Conservation (phyloP, 2,797 vertebrate species). For the Paratrypauchen microcephalus region DNA sequence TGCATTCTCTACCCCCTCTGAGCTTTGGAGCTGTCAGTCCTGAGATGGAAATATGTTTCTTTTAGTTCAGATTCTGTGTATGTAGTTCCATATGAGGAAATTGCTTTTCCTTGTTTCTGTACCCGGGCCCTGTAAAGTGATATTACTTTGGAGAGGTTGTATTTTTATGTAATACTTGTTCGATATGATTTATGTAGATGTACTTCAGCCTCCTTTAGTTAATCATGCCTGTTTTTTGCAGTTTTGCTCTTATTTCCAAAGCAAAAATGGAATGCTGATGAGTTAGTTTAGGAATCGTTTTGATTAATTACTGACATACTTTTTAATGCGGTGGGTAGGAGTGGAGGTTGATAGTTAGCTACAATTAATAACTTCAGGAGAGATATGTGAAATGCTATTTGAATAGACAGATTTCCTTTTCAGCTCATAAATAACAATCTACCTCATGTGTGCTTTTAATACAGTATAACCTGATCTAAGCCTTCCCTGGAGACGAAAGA, state of each 20-base stretch:
- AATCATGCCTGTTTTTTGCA: slow-evolving; percentile 19
- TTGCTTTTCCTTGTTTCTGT: slow-evolving; percentile 48
- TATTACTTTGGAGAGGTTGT: slow-evolving; percentile 48
- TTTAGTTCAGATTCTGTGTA: slow-evolving; percentile 37
- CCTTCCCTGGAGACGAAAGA: neutral
- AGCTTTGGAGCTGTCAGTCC: slow-evolving; percentile 38
- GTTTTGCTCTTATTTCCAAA: neutral
- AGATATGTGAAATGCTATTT: neutral
- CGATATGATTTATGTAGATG: slow-evolving; percentile 67
- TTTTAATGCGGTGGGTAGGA: neutral
- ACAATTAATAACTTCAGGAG: neutral
- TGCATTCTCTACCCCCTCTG: slow-evolving; percentile 26
- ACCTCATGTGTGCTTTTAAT: slow-evolving; percentile 8
- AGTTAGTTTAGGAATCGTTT: neutral
- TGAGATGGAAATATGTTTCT: slow-evolving; percentile 32
- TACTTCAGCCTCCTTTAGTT: slow-evolving; percentile 43
- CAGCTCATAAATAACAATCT: slow-evolving; percentile 2
- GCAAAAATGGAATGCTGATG: neutral
- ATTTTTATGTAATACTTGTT: slow-evolving; percentile 44
- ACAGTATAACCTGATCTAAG: neutral
- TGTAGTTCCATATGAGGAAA: slow-evolving; percentile 43
- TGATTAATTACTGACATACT: slow-evolving; percentile 7
- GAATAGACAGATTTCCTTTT: neutral
- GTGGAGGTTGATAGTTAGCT: neutral
- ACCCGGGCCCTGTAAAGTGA: slow-evolving; percentile 34